Evolutionary conservation across 2,797 vertebrate species (phyloP).

Genomic region (Aldrovandia affinis): DNA sequence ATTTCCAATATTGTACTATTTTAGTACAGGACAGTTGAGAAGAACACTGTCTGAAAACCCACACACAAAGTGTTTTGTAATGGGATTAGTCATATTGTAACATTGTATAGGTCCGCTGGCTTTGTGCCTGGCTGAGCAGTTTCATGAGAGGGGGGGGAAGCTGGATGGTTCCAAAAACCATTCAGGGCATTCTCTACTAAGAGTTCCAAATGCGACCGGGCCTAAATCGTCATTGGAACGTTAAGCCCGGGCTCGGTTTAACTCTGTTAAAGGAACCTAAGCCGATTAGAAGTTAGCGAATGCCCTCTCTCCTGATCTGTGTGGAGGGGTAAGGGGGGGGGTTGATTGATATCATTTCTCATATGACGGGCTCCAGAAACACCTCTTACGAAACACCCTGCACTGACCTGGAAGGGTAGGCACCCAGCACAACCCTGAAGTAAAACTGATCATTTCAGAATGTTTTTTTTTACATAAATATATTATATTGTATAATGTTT

Average conservation of each 20-base stretch:
- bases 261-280: neutral
- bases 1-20: neutral
- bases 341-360: neutral
- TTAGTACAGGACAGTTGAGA: neutral
- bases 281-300: conserved; percentile 7
- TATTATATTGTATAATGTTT: neutral
- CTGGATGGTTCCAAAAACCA: neutral
- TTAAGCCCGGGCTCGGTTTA: neutral
- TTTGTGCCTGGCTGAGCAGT: neutral
- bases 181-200: neutral
- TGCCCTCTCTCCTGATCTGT: neutral
- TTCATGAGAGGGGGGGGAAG: neutral
- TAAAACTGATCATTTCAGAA: neutral
- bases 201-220: neutral
- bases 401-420: neutral
- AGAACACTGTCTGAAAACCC: neutral
- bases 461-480: neutral
- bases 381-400: neutral
- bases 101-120: neutral
- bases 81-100: neutral
- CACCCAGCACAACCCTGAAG: neutral
- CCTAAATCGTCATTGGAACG: neutral
- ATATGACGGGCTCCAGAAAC: neutral
- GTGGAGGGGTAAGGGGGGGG: neutral
- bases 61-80: neutral